Base-by-base conservation (phyloP, 2,113 vertebrate species). In the Bubo scandiacus region DNA sequence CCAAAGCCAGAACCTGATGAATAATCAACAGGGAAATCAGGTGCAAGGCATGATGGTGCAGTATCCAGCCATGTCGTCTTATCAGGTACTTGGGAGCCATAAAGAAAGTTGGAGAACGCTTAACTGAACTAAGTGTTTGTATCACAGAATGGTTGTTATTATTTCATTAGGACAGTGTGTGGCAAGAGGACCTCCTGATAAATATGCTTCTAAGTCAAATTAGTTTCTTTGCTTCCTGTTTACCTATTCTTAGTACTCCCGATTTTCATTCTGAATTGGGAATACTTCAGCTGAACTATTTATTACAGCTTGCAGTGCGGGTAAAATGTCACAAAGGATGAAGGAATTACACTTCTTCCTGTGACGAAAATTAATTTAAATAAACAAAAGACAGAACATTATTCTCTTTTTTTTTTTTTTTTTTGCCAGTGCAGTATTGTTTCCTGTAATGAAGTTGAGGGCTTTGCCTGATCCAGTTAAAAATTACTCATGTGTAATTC, bases 21-120 rank as follows among this genome's bases (percentile, higher is more conserved):
- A 88, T 96, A 98, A 80, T 97, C 98, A 98, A 86, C 98, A 98
- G 94, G 98, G 98, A 96, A 97, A 97, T 94, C 98, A 98, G 96
- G 98, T 98, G 93, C 98, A 98, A 91, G 97, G 98, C 75, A 97
- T 99, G 97, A 98, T 99, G 98, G 98, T 99, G 91, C 97, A 98
- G 94, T 99, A 99, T 97, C 96, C 99, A 96, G 91, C 99, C 43
- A 98, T 99, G 96, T 98, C 98, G 45, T 98, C 99, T 97, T 99
- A 99, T 98, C 99, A 99, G 98, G 98, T 99, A 96, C 79, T 47
- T 38, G n/a, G 34, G n/a, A 52, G 38, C 38, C 10, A 1, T 71
- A 51, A 65, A 32, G 29, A 42, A 57, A 42, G 15, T 61, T 16
- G 2, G 34, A 52, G 40, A 90, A 36, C 17, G 45, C 14, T 32